Percentiles rank a stretch among this genome's conserved stretches.
These are phyloP conservation scores for Geotrypetes seraphini DNA, from an alignment of 2,797 vertebrate species.

Conservation along the genomic window DNA sequence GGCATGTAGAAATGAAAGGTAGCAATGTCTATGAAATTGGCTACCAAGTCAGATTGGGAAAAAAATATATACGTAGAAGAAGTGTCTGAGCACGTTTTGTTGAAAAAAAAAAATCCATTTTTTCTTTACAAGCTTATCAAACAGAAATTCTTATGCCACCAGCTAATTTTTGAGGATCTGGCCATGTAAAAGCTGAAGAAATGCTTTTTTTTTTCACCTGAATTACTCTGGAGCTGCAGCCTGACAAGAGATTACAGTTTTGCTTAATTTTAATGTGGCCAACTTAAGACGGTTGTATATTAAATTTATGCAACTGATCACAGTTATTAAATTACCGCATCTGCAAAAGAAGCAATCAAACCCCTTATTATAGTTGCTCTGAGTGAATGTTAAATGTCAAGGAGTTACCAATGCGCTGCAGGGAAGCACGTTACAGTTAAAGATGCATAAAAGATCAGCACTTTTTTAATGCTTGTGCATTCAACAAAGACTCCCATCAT, in stretches of 20 bases:
- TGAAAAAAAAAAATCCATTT: slow-evolving; percentile 26
- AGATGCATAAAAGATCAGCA: slow-evolving; percentile 80
- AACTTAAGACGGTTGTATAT: slow-evolving; percentile 78
- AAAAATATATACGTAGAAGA: no score
- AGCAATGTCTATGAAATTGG: slow-evolving; percentile 20
- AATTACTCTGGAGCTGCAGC: slow-evolving; percentile 65
- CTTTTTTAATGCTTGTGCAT: slow-evolving; percentile 76
- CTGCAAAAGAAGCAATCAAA: slow-evolving; percentile 80
- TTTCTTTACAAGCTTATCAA: slow-evolving; percentile 56
- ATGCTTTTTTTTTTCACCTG: slow-evolving; percentile 62
- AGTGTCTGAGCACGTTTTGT: no score
- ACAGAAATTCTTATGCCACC: slow-evolving; percentile 50
- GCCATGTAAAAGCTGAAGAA: slow-evolving; percentile 32
- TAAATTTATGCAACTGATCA: slow-evolving; percentile 82
- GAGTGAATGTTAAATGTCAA: slow-evolving; percentile 78
- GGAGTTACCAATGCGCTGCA: slow-evolving; percentile 72
- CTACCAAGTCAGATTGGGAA: slow-evolving; percentile 24
- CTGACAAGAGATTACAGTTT: slow-evolving; percentile 76
- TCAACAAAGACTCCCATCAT: slow-evolving; percentile 78
- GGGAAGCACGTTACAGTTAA: slow-evolving; percentile 73
- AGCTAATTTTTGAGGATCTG: slow-evolving; percentile 39
- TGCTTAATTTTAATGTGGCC: slow-evolving; percentile 74
- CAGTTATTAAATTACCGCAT: slow-evolving; percentile 80
- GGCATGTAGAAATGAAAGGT: slow-evolving; percentile 28
- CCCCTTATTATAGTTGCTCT: slow-evolving; percentile 76